Evolutionary conservation across 2,888 invertebrate species (phyloP), one percentile per base, ranked within the genome.

Genomic region (Hirtodrosophila alboralis): DNA sequence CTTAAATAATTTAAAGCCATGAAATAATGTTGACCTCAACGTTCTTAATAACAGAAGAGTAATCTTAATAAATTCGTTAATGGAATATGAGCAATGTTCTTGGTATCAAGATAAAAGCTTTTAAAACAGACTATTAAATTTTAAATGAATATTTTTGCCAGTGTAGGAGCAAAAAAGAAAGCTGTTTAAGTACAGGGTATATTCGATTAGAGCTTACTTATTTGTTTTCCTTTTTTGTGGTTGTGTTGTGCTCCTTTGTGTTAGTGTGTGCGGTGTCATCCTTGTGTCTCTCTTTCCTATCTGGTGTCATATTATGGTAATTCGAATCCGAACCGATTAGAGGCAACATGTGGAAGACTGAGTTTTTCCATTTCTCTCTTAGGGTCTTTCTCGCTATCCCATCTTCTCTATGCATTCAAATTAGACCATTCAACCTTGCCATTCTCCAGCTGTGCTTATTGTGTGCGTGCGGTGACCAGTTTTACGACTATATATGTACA

Each of bases 291-390:
- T 38, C 58, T 16, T 49, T 56, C 58, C 51, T 44, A 60, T 63
- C 70, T 74, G 65, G 74, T 79, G 75, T 77, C 72, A 60, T 79
- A 68, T 84, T 86, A 87, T 87, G 87, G 87, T 85, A 85, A 85
- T 85, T 77, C 84, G 66, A 70, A 77, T 84, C 75, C 69, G 64
- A 65, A 75, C 62, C 80, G 80, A 85, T 86, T 84, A 79, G 69
- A 73, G 63, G 74, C 76, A 76, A 74, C 77, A 84, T 84, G 80
- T 80, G 84, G 62, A 75, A 65, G 64, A 71, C 71, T 69, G 66
- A 62, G 56, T 59, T 66, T 62, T 30, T 26, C 28, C 37, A 18
- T 37, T 21, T 48, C n/a, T 14, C 13, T 9, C 21, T 16, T 41
- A 4, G n/a, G n/a, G n/a, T n/a, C 28, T 26, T 23, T 23, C 10